Evolutionary conservation across 2,888 invertebrate genomes (phyloP), one percentile per base, ranked within the genome.

Genomic region (Ochropleura leucogaster): DNA sequence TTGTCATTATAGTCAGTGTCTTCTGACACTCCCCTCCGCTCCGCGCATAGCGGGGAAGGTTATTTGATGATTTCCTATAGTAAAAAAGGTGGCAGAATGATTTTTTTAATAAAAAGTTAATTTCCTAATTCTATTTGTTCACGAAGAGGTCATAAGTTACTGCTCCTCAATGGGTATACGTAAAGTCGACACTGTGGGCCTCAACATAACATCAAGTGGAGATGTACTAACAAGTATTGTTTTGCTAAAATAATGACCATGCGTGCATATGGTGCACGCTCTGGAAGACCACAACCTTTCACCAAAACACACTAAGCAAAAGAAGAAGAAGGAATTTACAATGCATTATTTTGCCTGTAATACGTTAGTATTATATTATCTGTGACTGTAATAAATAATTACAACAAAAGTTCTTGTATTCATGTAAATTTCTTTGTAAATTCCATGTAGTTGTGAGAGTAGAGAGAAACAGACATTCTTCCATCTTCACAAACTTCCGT

Each of bases 241-340:
- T 86, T 90, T 0, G 89, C 92, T 2, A 88, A 90, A 46, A 74
- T 91, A 0, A 92, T 92, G 72, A 92, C 92, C 0, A 72, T 12
- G 30, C n/a, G n/a, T n/a, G n/a, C n/a, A 65, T 4, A 71, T 87
- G 9, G 73, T 82, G 2, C 55, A 72, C 0, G 72, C 75, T 6
- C 4, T 74, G 2, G 82, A 86, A 53, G 18, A 51, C 4, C 87
- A 87, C 20, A 72, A 59, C 7, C 89, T 89, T 63, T 72, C 74
- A 12, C 73, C 80, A 0, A 72, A 60, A 47, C 55, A 66, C 5
- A 16, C 67, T 12, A 60, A 49, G 0, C 16, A 73, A 30, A 44
- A 42, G 7, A n/a, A 40, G 8, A 4, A 57, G 30, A 57, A 30
- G 14, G 7, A 30, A 57, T 57, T 16, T 8, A 18, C 47, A 14